Evolutionary conservation across 2,113 vertebrate species (phyloP), one percentile per base, ranked within the genome.

Genomic region (Fregata magnificens): DNA sequence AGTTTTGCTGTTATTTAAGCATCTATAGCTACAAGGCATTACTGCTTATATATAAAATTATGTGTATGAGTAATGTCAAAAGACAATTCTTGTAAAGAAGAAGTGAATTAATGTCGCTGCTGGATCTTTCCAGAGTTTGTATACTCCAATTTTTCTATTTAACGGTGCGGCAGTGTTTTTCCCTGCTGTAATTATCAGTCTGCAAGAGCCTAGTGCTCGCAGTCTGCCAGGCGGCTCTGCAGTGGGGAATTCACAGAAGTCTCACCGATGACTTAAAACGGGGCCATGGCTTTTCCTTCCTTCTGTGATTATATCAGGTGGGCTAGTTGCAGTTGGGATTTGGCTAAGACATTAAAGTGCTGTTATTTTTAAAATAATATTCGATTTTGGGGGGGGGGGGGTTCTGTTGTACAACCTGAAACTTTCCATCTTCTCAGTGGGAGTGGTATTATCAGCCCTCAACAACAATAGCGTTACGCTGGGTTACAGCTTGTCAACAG

Each of bases 391-490:
- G 11, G 55, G 11, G 6, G 44, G 17, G 4, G 16, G 53, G 53
- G 45, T 47, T 47, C 53, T 55, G 6, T 74, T 93, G 28, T 0
- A 66, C 76, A 62, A 31, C 34, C 26, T 63, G 55, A 59, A 81
- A 81, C 56, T 16, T 47, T 74, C 16, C 6, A 1, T 70, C 58
- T 56, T 77, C 55, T 88, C 44, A 36, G 63, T 0, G 0, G 36
- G 7, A 67, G 40, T 16, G 45, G 18, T 50, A 13, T 50, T 20
- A 78, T 47, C 47, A 78, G 47, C 47, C 45, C n/a, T 28, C 3
- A 4, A 1, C 34, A 52, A 85, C 24, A 36, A 28, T 12, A 66
- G 18, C 1, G 2, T 88, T 86, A 36, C 0, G 0, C 62, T 45
- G 71, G 36, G 52, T 59, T 90, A 22, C 74, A 83, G 20, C 25